phyloP scores from a whole-genome alignment of 2,888 invertebrate genomes.

The Cyaniris semiargus region DNA sequence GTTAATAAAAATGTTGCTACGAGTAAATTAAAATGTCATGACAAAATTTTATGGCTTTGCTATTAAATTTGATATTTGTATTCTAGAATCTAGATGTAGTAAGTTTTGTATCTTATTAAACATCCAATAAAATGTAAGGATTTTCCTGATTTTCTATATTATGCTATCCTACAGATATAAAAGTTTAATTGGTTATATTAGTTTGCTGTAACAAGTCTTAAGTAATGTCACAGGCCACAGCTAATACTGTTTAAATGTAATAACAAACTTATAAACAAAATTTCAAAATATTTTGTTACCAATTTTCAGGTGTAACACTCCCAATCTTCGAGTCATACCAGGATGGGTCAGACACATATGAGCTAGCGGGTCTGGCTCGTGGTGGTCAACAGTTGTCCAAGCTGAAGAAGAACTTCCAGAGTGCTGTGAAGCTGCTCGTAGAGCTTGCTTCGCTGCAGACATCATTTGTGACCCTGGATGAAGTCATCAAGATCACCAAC shows the following conservation, averaged over 20 bases:
- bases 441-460: constrained; percentile 99
- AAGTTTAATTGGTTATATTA: too few relatives aligned
- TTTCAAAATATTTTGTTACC: constrained; percentile 10
- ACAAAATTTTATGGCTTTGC: too few relatives aligned
- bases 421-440: constrained; percentile 96
- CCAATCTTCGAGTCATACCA: constrained; percentile 96
- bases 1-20: too few relatives aligned
- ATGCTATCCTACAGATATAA: too few relatives aligned
- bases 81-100: too few relatives aligned
- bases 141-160: too few relatives aligned
- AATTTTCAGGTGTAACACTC: constrained; percentile 90
- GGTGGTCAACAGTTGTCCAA: constrained; percentile 98
- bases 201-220: too few relatives aligned
- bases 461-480: constrained; percentile 98
- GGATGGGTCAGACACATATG: constrained; percentile 98
- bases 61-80: too few relatives aligned
- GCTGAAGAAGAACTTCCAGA: constrained; percentile 98
- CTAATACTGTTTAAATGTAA: not conserved
- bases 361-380: constrained; percentile 96
- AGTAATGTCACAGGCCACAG: too few relatives aligned
- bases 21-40: too few relatives aligned
- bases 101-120: too few relatives aligned
- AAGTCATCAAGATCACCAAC: constrained; percentile 99
- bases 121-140: too few relatives aligned
- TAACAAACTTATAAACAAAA: not conserved